Percentiles rank a stretch among this genome's conserved stretches.
Evolutionary conservation across 2,113 vertebrate species (phyloP).

Genomic region (Numenius arquata): DNA sequence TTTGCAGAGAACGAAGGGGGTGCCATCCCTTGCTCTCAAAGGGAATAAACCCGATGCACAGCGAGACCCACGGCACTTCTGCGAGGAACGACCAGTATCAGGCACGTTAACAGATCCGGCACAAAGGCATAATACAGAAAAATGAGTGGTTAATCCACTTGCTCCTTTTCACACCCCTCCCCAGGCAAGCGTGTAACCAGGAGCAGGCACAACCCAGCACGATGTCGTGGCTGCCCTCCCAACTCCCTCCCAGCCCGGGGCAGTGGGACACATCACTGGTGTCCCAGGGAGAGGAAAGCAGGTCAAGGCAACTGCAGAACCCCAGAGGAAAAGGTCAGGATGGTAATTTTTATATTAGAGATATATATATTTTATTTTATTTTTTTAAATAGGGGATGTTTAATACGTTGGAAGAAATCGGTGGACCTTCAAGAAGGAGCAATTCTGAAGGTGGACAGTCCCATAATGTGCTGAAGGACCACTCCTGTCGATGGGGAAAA

Average conservation of each 20-base stretch:
- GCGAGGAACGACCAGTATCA: neutral
- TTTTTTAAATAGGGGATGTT: neutral
- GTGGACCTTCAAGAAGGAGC: neutral
- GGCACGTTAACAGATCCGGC: neutral
- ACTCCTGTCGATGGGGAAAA: neutral
- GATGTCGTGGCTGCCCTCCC: accelerated
- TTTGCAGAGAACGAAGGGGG: neutral
- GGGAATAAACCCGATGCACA: accelerated
- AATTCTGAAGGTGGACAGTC: neutral
- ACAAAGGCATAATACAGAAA: neutral
- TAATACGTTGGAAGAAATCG: neutral
- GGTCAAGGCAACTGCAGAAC: neutral
- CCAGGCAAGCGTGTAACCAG: neutral
- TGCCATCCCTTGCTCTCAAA: neutral
- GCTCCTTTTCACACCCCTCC: neutral
- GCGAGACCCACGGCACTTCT: neutral
- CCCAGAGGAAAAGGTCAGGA: neutral
- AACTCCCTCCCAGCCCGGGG: neutral
- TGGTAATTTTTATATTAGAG: neutral
- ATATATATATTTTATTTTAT: too few relatives aligned
- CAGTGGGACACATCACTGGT: neutral
- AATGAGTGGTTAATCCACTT: neutral
- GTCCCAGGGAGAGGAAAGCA: neutral
- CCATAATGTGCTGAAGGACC: neutral
- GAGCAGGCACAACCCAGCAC: neutral